Evolutionary conservation across 2,888 invertebrate genomes (phyloP).

Genomic region (Gymnocheta viridis): DNA sequence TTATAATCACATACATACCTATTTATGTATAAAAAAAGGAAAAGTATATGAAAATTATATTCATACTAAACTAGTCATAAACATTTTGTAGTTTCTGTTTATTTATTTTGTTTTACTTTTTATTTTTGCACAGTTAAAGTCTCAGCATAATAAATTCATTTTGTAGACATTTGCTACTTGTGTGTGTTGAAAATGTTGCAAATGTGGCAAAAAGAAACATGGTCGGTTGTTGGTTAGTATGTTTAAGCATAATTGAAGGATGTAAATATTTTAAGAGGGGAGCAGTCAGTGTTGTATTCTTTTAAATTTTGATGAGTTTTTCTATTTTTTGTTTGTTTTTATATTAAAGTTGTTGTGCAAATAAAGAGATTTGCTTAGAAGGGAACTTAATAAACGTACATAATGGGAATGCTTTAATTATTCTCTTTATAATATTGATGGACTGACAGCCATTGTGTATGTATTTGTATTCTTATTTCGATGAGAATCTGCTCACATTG

Average conservation of each 20-base stretch:
- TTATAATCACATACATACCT: slow-evolving; percentile 33
- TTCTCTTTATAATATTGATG: slow-evolving; percentile 43
- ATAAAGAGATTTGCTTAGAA: slow-evolving; percentile 24
- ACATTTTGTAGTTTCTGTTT: slow-evolving; percentile 72
- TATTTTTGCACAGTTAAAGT: slow-evolving; percentile 72
- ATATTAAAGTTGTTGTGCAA: slow-evolving; percentile 6
- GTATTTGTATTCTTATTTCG: not conserved
- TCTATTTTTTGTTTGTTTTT: not conserved
- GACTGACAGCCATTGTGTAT: slow-evolving; percentile 11
- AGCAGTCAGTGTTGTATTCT: not conserved
- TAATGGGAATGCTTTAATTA: slow-evolving; percentile 51
- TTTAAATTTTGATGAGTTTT: slow-evolving; percentile 36
- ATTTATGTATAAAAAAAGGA: slow-evolving; percentile 50
- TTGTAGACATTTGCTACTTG: slow-evolving; percentile 61
- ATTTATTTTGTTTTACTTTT: slow-evolving; percentile 8
- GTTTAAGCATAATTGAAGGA: slow-evolving; percentile 46
- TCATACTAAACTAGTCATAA: slow-evolving; percentile 77
- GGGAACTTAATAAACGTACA: not conserved
- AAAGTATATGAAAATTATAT: slow-evolving; percentile 80
- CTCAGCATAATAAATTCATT: slow-evolving; percentile 67
- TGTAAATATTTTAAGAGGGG: slow-evolving; percentile 12
- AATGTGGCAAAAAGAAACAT: slow-evolving; percentile 41
- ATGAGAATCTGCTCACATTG: slow-evolving; percentile 71
- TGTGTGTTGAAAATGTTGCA: slow-evolving; percentile 40
- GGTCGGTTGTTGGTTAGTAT: slow-evolving; percentile 22